Evolutionary conservation across 2,888 invertebrate genomes (phyloP), one percentile per base, ranked within the genome.

Genomic region (Choristoneura rosaceana): DNA sequence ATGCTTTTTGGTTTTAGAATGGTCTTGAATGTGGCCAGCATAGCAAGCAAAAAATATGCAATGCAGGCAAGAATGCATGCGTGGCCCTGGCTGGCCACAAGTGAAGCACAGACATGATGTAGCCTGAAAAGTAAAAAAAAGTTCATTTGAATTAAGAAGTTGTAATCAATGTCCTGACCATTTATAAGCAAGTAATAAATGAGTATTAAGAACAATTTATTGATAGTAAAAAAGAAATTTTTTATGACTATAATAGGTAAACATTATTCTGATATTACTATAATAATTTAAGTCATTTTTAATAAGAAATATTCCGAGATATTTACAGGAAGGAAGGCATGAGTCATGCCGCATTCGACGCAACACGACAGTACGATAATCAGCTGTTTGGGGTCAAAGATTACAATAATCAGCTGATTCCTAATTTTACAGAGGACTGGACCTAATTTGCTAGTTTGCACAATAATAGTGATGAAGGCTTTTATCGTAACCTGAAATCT

Each of bases 1-100:
- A 89, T 99, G 99, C 82, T 97, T 96, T 82, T 97, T 97, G 60
- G 95, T 94, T 84, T 96, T 96, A 64, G 97, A 96, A 93, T 99
- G 99, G 70, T 97, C 97, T 81, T 97, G 96, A 78, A 98, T 98
- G 87, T 99, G 99, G 71, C 96, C 95, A 33, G 96, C 96, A 81
- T 97, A 97, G 88, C 99, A 99, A 67, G 98, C 99, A 90, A 99
- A 98, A 92, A 96, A 98, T 80, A 99, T 97, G 93, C 99, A 99
- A 82, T 98, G 97, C 74, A 98, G 94, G 83, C 98, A 98, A 34
- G 97, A 96, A 85, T 97, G 97, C 81, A 98, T 94, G 73, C 97
- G 96, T n/a, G 97, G 96, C 33, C 97, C 97, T 74, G 96, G 95
- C 76, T 96, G 96, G 79, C 96, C 96, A 88, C 98, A 98, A 43